phyloP scores from a whole-genome alignment of 1,140 invertebrate genomes.

The Macrotrachela quadricornifera region DNA sequence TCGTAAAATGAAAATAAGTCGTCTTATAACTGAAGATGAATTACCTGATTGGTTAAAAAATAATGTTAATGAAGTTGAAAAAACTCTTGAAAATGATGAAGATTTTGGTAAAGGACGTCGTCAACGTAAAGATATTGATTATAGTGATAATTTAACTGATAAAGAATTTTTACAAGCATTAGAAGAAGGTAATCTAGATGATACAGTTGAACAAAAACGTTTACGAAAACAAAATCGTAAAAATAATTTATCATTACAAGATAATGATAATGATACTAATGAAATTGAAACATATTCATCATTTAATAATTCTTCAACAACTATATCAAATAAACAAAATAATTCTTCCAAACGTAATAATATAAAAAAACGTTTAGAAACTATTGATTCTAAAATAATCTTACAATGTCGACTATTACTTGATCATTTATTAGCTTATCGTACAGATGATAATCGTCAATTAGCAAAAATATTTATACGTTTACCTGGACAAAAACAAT shows the following conservation, averaged over 20 bases:
- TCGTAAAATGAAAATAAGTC: constrained; percentile 10
- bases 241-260: too few relatives aligned
- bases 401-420: too few relatives aligned
- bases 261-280: too few relatives aligned
- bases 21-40: constrained; percentile 76
- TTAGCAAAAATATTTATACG: constrained; percentile 84
- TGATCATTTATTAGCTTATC: too few relatives aligned
- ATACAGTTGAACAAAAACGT: constrained; percentile 39
- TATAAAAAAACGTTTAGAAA: too few relatives aligned
- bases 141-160: constrained; percentile 78
- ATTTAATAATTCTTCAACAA: too few relatives aligned
- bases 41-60: constrained; percentile 81
- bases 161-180: constrained; percentile 76
- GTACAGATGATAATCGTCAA: constrained; percentile 44
- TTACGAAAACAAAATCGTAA: constrained; percentile 24
- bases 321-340: too few relatives aligned
- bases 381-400: too few relatives aligned
- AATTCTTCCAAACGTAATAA: too few relatives aligned
- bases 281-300: too few relatives aligned
- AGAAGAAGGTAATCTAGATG: constrained; percentile 41
- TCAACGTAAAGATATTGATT: constrained; percentile 88
- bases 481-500: constrained; percentile 61
- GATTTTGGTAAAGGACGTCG: constrained; percentile 47
- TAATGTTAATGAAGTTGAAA: constrained; percentile 67
- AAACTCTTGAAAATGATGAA: constrained; percentile 10